A percentile compares a stretch with the other conserved stretches of the same genome.
Evolutionary conservation across 2,113 vertebrate genomes (phyloP).

Genomic region (Bungarus multicinctus): DNA sequence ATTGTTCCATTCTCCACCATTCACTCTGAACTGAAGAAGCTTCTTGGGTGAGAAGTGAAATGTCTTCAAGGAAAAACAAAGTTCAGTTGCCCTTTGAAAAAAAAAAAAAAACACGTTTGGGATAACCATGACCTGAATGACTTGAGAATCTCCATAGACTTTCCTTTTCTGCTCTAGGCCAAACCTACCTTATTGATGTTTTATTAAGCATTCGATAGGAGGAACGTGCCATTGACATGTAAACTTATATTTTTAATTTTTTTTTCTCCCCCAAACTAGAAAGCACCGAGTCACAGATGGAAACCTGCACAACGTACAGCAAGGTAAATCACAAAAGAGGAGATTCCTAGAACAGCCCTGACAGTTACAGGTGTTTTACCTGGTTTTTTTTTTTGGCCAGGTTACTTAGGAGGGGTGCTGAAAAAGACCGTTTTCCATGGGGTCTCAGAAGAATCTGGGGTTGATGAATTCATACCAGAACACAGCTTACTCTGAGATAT

Average conservation of each 20-base stretch:
- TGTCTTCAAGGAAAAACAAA: no score
- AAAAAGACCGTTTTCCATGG: not conserved
- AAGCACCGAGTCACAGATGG: constrained; percentile 79
- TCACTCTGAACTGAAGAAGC: no score
- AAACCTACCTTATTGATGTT: no score
- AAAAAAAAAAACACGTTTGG: no score
- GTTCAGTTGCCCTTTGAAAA: no score
- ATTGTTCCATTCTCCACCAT: no score
- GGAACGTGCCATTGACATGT: not conserved
- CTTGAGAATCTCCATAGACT: no score
- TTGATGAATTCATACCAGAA: not conserved
- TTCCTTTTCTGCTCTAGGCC: not conserved
- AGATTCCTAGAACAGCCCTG: not conserved
- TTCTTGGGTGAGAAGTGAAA: no score
- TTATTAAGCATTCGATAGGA: not conserved
- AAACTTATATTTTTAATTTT: not conserved
- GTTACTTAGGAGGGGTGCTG: not conserved
- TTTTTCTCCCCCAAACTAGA: constrained; percentile 68
- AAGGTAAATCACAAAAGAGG: constrained; percentile 77
- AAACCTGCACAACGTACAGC: constrained; percentile 91
- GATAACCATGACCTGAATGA: no score
- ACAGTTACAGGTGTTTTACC: not conserved
- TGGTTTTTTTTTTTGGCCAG: not conserved
- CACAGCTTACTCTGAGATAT: not conserved
- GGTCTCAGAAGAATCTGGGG: not conserved